These are phyloP conservation scores for Hypercompe scribonia DNA, from an alignment of 2,888 invertebrate species.

Conservation along the genomic window DNA sequence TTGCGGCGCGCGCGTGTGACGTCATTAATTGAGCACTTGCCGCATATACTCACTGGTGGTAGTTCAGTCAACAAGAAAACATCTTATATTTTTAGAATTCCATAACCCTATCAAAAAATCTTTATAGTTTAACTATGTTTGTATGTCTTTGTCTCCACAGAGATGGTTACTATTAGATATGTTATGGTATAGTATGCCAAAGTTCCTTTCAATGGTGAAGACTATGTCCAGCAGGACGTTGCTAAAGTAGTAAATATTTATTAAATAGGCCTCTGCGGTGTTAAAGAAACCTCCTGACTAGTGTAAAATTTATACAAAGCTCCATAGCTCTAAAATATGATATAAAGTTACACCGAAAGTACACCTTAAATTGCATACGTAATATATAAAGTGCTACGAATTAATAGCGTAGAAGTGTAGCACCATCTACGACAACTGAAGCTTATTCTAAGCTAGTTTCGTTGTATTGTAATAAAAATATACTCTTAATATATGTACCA, in stretches of 20 bases:
- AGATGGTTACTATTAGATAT: too few species aligned
- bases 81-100: not conserved
- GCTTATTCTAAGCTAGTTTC: not conserved
- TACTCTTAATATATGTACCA: too few species aligned
- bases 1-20: slow-evolving; percentile 54
- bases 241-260: too few species aligned
- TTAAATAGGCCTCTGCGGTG: too few species aligned
- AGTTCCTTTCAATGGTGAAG: too few species aligned
- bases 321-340: too few species aligned
- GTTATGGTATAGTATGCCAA: too few species aligned
- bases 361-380: not conserved
- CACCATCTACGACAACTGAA: not conserved
- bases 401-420: slow-evolving; percentile 15
- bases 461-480: not conserved
- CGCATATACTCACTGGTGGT: slow-evolving; percentile 29
- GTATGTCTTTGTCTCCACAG: not conserved
- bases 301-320: too few species aligned
- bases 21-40: slow-evolving; percentile 55
- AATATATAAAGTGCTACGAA: not conserved
- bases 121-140: not conserved
- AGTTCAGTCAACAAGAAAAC: not conserved
- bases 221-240: too few species aligned
- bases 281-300: too few species aligned
- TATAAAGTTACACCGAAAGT: not conserved
- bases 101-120: not conserved